Base-by-base conservation (phyloP, 2,113 vertebrate species). In the Apus apus region DNA sequence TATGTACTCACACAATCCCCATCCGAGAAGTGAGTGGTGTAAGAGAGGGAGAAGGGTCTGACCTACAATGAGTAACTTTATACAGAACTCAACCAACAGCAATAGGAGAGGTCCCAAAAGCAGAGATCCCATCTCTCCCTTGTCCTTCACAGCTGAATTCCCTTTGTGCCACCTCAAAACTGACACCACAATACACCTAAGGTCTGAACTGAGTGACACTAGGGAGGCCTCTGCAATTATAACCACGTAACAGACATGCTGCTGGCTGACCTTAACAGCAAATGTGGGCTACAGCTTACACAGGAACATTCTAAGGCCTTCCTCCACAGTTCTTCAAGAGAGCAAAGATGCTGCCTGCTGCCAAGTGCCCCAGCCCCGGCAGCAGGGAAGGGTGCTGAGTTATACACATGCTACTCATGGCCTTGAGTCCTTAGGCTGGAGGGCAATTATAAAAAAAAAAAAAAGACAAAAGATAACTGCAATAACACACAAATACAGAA, bases 331-430 rank as follows among this genome's bases (percentile, higher is more conserved):
- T 77, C 45, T 64, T 68, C 51, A 66, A n/a, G 46, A 43, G 7
- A 38, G 22, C 15, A 9, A 32, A 53, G 79, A 43, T 3, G 8
- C 51, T 40, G 43, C 29, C 10, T 4, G 22, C 43, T 75, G 36
- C 45, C 45, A 53, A 23, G 10, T 5, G n/a, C 11, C 27, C 11
- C n/a, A 25, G 48, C 3, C 38, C 58, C 60, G 22, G 20, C 32
- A 56, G 40, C 7, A 20, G 16, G 20, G 57, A 32, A 61, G 21
- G 32, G 17, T 62, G 32, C 46, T 3, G 11, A 67, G 53, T 19
- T 61, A 11, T 1, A 38, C 67, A n/a, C 15, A 50, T 1, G 0
- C 11, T 58, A 66, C 15, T 51, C 8, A 3, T 5, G 6, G 21
- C 20, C 43, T 74, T 15, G 78, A 87, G 48, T 32, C 11, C 45